A percentile compares a stretch with the other conserved stretches of the same genome.
Evolutionary conservation across 2,113 vertebrate species (phyloP).

Genomic region (Gobius niger): DNA sequence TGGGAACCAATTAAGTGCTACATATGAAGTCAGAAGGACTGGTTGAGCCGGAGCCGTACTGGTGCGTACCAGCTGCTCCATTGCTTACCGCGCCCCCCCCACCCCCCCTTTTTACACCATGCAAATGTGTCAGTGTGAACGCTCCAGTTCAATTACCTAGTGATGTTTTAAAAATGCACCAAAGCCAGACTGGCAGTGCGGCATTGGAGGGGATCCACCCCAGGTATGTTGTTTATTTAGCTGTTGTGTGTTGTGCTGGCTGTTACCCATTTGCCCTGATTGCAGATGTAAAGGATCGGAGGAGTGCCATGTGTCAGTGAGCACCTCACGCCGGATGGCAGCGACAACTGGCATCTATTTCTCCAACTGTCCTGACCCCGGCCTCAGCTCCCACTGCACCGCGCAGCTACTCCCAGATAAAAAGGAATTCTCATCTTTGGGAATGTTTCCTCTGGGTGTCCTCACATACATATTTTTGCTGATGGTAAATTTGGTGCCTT

Average conservation of each 20-base stretch:
- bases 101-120: slow-evolving; percentile 60
- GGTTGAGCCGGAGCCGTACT: slow-evolving; percentile 80
- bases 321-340: slow-evolving; percentile 69
- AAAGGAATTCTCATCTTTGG: slow-evolving; percentile 30
- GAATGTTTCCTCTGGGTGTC: slow-evolving; percentile 44
- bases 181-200: slow-evolving; percentile 78
- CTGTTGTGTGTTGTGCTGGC: slow-evolving; percentile 77
- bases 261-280: slow-evolving; percentile 77
- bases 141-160: slow-evolving; percentile 79
- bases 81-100: slow-evolving; percentile 70
- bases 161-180: slow-evolving; percentile 81
- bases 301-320: slow-evolving; percentile 73
- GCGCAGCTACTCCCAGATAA: slow-evolving; percentile 28
- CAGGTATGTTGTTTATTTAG: slow-evolving; percentile 81
- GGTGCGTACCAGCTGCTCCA: slow-evolving; percentile 79
- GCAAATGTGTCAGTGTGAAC: slow-evolving; percentile 79
- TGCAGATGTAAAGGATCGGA: slow-evolving; percentile 74
- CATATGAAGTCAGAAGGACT: slow-evolving; percentile 80
- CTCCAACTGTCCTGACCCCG: slow-evolving; percentile 57
- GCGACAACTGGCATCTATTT: slow-evolving; percentile 69
- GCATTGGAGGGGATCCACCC: slow-evolving; percentile 78
- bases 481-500: slow-evolving; percentile 30
- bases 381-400: slow-evolving; percentile 51
- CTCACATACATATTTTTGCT: slow-evolving; percentile 32
- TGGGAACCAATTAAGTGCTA: slow-evolving; percentile 82